Evolutionary conservation across 30 jellyfish, hydroid and myxozoan genomes (phyloP).

Genomic region (Clytia hemisphaerica): DNA sequence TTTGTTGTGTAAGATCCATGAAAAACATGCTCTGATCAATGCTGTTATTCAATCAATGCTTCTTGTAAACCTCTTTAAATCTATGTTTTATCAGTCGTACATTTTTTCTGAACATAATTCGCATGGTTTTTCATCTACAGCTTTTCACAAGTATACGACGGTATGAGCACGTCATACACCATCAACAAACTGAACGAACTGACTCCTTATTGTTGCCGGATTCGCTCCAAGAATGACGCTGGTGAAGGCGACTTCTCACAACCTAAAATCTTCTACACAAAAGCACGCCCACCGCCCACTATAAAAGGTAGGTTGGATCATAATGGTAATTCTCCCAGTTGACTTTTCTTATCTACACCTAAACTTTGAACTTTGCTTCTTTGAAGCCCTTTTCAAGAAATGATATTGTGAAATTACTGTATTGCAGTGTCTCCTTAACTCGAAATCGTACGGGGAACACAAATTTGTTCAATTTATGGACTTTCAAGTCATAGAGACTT

Average conservation of each 20-base stretch:
- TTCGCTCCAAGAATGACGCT: slow-evolving; percentile 89
- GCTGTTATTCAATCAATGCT: no score
- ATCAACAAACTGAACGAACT: slow-evolving; percentile 85
- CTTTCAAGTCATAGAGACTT: no score
- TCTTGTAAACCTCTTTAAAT: no score
- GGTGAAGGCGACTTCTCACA: slow-evolving; percentile 96
- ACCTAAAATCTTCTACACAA: slow-evolving; percentile 80
- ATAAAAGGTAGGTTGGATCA: slow-evolving; percentile 47
- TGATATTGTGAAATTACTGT: neutral
- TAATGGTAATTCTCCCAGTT: neutral
- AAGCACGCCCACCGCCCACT: slow-evolving; percentile 84
- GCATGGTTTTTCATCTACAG: no score
- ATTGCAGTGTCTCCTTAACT: neutral
- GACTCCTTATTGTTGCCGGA: slow-evolving; percentile 78
- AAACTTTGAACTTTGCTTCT: no score
- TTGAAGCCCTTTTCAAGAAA: no score
- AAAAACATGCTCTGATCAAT: no score
- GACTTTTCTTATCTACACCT: no score
- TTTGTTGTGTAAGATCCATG: no score
- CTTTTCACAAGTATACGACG: slow-evolving; percentile 53
- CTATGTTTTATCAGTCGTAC: slow-evolving; percentile 6
- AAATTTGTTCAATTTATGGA: no score
- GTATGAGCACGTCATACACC: slow-evolving; percentile 89
- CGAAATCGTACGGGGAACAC: no score
- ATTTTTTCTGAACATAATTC: neutral